Conservation (phyloP, 1,140 invertebrate species). For the Habropoda laboriosa region DNA sequence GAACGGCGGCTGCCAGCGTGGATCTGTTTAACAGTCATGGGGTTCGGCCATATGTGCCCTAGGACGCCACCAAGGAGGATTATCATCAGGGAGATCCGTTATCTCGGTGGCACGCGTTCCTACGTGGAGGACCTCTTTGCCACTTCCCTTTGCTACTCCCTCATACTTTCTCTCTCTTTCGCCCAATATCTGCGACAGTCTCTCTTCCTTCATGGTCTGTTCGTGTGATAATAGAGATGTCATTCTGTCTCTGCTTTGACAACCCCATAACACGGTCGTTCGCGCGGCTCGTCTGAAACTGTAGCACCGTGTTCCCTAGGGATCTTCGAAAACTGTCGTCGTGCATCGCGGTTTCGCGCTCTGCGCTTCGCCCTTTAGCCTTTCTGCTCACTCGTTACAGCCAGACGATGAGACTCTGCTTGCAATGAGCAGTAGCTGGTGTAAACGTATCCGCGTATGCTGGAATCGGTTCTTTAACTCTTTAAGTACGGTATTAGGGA, state of each 20-base stretch:
- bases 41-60: constrained; percentile 70
- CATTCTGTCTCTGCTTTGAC: constrained; percentile 80
- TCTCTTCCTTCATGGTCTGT: constrained; percentile 53
- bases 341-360: constrained; percentile 35
- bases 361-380: constrained; percentile 1
- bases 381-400: neutral
- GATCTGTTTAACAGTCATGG: constrained; percentile 69
- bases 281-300: constrained; percentile 68
- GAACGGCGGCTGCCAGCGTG: constrained; percentile 4
- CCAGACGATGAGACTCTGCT: neutral
- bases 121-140: constrained; percentile 56
- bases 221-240: constrained; percentile 81
- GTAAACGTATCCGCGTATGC: neutral
- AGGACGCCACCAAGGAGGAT: constrained; percentile 72
- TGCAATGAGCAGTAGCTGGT: neutral
- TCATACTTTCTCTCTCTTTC: neutral
- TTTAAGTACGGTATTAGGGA: neutral
- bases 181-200: neutral
- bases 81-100: constrained; percentile 79
- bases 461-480: neutral
- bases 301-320: constrained; percentile 63
- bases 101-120: constrained; percentile 78
- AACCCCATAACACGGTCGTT: constrained; percentile 75
- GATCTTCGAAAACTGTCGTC: constrained; percentile 65
- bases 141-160: constrained; percentile 33